Conservation (phyloP, 2,797 vertebrate genomes). For the Chiroxiphia lanceolata region DNA sequence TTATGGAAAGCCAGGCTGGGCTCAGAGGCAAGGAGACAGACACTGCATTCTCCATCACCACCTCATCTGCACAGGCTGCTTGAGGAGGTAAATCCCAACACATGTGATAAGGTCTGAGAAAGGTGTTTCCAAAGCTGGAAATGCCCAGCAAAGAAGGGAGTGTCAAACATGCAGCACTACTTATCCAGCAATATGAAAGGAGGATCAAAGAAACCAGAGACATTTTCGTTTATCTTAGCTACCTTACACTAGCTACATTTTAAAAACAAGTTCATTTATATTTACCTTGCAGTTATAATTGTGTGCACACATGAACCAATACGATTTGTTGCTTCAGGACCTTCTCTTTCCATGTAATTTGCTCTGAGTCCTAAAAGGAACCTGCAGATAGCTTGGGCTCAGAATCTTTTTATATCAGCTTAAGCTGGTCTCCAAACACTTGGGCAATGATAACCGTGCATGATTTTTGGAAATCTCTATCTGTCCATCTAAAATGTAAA, state of each 20-base stretch:
- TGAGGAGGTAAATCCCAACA: neutral
- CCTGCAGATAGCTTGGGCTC: neutral
- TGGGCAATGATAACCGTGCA: neutral
- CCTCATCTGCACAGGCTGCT: neutral
- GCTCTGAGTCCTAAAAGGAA: neutral
- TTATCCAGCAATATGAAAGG: neutral
- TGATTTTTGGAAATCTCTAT: neutral
- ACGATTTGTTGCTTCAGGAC: neutral
- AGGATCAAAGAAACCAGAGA: neutral
- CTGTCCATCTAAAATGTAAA: conserved; percentile 13
- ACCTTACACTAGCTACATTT: neutral
- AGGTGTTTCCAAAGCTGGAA: neutral
- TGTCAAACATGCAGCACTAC: neutral
- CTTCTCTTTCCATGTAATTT: neutral
- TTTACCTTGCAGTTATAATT: neutral
- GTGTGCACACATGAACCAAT: neutral
- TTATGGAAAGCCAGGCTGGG: neutral
- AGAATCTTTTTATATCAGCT: neutral
- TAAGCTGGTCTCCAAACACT: neutral
- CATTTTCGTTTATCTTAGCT: neutral
- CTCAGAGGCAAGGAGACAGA: neutral
- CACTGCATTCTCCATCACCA: neutral
- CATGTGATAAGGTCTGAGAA: fast-evolving
- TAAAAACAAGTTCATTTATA: neutral
- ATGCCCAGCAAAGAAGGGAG: neutral